Percentiles rank a stretch among this genome's conserved stretches.
phyloP scores from a whole-genome alignment of 2,888 invertebrate genomes.

The Conomelus anceps region DNA sequence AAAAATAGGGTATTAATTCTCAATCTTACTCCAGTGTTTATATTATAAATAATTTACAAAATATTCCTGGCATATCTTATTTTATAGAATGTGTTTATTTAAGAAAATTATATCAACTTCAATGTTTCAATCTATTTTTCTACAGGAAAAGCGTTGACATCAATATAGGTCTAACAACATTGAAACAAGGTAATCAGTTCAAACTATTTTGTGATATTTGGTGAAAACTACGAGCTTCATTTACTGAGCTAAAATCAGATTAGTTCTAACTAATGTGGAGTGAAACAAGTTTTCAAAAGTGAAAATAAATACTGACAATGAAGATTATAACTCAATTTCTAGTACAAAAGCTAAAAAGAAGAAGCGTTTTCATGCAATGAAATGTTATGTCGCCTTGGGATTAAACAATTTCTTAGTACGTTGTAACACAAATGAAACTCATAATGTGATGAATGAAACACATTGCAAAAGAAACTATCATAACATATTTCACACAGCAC shows the following conservation, averaged over 20 bases:
- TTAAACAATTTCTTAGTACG: neutral
- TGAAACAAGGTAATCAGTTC: neutral
- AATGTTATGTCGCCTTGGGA: neutral
- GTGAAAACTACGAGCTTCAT: neutral
- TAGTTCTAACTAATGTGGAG: neutral
- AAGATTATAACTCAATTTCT: neutral
- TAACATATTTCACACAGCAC: neutral
- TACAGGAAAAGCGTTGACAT: neutral
- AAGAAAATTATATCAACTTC: slow-evolving; percentile 1
- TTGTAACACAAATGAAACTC: neutral
- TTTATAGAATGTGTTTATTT: no score
- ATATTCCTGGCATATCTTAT: no score
- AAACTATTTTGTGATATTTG: neutral
- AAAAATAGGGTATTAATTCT: no score
- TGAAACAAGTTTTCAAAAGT: neutral
- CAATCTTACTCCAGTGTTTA: no score
- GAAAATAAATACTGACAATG: neutral
- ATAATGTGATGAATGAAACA: neutral
- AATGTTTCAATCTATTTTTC: neutral
- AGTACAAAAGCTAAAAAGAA: neutral
- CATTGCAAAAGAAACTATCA: neutral
- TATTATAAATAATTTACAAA: no score
- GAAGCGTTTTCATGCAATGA: neutral
- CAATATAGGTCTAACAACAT: neutral
- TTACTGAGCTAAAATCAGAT: neutral